Conservation (phyloP, 2,113 vertebrate species). For the Synodontis membranacea region DNA sequence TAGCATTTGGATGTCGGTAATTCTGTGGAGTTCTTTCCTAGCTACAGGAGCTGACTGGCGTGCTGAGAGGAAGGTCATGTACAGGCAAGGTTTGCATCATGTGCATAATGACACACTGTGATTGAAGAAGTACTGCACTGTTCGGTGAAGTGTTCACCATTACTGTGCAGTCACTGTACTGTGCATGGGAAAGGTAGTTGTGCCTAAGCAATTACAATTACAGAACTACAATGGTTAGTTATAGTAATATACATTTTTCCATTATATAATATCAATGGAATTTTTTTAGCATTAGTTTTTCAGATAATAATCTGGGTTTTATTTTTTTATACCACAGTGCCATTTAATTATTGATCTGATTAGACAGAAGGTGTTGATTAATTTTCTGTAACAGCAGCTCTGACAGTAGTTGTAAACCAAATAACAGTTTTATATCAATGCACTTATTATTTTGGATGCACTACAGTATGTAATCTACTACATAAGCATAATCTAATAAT, state of each 20-base stretch:
- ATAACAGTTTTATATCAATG: not conserved
- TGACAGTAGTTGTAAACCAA: not conserved
- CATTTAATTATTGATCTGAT: not conserved
- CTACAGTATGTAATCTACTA: not conserved
- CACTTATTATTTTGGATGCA: not conserved
- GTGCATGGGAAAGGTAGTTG: not conserved
- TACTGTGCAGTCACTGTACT: not conserved
- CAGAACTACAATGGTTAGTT: not conserved
- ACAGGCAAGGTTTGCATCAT: constrained; percentile 22
- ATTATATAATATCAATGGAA: not conserved
- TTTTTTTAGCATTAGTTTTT: not conserved
- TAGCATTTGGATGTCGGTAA: not conserved
- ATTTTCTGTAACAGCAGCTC: not conserved
- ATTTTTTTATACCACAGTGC: not conserved
- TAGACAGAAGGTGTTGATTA: not conserved
- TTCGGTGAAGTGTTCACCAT: not conserved
- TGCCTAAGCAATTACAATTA: not conserved
- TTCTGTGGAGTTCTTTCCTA: constrained; percentile 11
- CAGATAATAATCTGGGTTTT: not conserved
- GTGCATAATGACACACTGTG: constrained; percentile 11
- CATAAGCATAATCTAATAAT: not conserved
- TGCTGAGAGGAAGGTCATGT: not conserved
- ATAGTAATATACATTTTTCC: not conserved
- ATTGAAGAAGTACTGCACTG: not conserved
- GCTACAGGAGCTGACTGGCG: constrained; percentile 4